Conservation (phyloP, 2,888 invertebrate species). For the Tribolium freemani region DNA sequence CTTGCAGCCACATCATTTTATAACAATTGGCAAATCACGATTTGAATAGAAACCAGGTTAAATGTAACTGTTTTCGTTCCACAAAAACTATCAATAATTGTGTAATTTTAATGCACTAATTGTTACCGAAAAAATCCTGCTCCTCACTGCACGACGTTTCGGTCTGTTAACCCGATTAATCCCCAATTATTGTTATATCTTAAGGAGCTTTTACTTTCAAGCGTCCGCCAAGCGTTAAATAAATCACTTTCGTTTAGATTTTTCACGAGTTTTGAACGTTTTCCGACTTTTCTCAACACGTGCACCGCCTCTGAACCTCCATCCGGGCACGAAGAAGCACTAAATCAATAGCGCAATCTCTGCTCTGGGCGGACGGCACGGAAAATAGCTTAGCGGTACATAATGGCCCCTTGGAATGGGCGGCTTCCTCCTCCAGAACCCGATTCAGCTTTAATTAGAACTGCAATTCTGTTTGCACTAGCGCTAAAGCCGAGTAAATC, state of each 20-base stretch:
- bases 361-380: constrained; percentile 47
- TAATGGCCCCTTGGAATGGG: constrained; percentile 35
- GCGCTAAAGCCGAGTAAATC: background rate
- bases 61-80: background rate
- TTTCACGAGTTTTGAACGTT: background rate
- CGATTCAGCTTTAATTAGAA: constrained; percentile 36
- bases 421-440: constrained; percentile 22
- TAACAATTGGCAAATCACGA: background rate
- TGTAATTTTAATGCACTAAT: constrained; percentile 38
- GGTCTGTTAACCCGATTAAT: constrained; percentile 33
- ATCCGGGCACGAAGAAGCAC: constrained; percentile 43
- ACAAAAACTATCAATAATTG: background rate
- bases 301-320: constrained; percentile 3
- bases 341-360: constrained; percentile 54
- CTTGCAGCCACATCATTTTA: background rate
- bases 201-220: constrained; percentile 41
- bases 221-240: constrained; percentile 37
- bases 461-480: constrained; percentile 32
- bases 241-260: constrained; percentile 37
- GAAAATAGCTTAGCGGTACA: constrained; percentile 48
- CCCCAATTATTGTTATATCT: background rate
- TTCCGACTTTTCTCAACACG: background rate
- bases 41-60: background rate
- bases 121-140: constrained; percentile 22
- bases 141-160: constrained; percentile 32